Evolutionary conservation across 2,888 invertebrate genomes (phyloP), one percentile per base, ranked within the genome.

Genomic region (Aethes cnicana): DNA sequence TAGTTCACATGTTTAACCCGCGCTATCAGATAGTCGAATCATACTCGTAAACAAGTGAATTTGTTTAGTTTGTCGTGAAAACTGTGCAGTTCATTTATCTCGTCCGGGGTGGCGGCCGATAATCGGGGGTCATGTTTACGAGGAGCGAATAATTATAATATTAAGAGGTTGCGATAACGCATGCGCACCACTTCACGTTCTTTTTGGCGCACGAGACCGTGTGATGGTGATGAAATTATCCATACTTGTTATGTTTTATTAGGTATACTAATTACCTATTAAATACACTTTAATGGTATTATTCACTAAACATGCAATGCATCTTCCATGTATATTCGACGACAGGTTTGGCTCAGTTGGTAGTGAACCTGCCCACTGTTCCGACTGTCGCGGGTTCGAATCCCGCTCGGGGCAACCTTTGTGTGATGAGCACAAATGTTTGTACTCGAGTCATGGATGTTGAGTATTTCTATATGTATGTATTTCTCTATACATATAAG

Each of bases 61-160:
- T 20, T 18, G 28, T 30, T 30, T 30, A 18, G 28, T 28, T 28
- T 42, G 9, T 28, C 8, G 11, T 20, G 7, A 42, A 28, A 7
- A 18, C 9, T 47, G 30, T 28, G 39, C 33, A 52, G 16, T 53
- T 32, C 23, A 14, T 17, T 54, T 56, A 56, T 56, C 56, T 54
- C 43, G 47, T 35, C 56, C 54, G 54, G 52, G 46, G 33, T 56
- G 57, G 46, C 49, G 48, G 35, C 52, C 35, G 44, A 52, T 54
- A 44, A 53, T 55, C 52, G 42, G 28, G 48, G 54, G 54, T 57
- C 57, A 44, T 47, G 55, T 55, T 52, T 52, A 52, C 42, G 30
- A 35, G 39, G 14, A 37, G 28, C 26, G 35, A 26, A 42, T n/a
- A n/a, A n/a, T n/a, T n/a, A n/a, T n/a, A n/a, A n/a, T 23, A 36